Evolutionary conservation across 1,140 invertebrate genomes (phyloP).

Genomic region (Zaprionus ornatus): DNA sequence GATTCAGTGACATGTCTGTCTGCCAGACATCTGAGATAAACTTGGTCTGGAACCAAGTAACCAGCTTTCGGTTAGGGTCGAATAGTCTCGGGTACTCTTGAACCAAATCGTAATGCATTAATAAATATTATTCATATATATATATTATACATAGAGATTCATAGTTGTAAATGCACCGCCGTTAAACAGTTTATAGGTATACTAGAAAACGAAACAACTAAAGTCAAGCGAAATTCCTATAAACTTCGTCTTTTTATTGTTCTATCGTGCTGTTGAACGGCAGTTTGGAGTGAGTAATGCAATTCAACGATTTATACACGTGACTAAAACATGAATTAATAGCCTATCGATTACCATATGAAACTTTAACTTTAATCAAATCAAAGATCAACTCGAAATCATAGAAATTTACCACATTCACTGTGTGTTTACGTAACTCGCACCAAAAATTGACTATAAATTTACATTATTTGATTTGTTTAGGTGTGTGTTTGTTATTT

Average conservation of each 20-base stretch:
- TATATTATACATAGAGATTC: constrained; percentile 11
- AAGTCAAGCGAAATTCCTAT: neutral
- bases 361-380: constrained; percentile 11
- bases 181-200: constrained; percentile 18
- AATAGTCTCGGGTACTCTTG: constrained; percentile 19
- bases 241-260: neutral
- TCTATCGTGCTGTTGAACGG: constrained; percentile 14
- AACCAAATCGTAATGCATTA: constrained; percentile 23
- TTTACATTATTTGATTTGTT: constrained; percentile 48
- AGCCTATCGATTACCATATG: neutral
- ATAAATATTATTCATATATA: constrained; percentile 4
- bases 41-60: constrained; percentile 26
- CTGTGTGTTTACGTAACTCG: constrained; percentile 29
- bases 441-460: constrained; percentile 67
- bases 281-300: constrained; percentile 17
- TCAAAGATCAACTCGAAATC: constrained; percentile 11
- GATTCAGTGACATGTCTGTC: constrained; percentile 49
- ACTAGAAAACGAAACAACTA: neutral
- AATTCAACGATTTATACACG: constrained; percentile 43
- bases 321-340: neutral
- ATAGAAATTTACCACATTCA: constrained; percentile 26
- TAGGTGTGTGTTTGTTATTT: neutral
- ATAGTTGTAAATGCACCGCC: constrained; percentile 32
- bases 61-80: constrained; percentile 16
- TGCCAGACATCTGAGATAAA: constrained; percentile 20